These are phyloP conservation scores for Gadus macrocephalus DNA, from an alignment of 2,113 vertebrate species.

Conservation along the genomic window DNA sequence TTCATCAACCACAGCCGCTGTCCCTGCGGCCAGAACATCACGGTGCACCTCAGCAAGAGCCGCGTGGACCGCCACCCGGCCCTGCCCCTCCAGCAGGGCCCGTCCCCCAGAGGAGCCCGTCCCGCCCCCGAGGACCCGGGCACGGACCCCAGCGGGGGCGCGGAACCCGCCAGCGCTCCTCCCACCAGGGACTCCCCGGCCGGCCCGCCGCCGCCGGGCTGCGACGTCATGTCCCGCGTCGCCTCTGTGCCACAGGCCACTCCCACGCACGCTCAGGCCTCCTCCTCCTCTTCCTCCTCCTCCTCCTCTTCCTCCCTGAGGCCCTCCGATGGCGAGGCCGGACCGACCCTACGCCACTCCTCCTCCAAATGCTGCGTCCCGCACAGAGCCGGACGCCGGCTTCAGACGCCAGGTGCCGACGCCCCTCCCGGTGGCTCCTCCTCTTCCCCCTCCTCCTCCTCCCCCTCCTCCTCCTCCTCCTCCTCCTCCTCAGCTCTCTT, in stretches of 20 bases:
- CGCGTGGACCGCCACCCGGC: slow-evolving; percentile 69
- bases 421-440: background rate
- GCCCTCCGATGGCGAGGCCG: too few relatives aligned
- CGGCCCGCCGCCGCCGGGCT: slow-evolving; percentile 5
- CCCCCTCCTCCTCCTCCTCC: background rate
- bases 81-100: slow-evolving; percentile 35
- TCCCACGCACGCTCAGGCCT: background rate
- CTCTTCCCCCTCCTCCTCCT: background rate
- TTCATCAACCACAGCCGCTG: slow-evolving; percentile 75
- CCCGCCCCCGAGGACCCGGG: background rate
- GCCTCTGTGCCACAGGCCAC: background rate
- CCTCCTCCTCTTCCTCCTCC: too few relatives aligned
- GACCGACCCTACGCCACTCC: background rate
- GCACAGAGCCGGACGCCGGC: slow-evolving; percentile 4
- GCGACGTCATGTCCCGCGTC: slow-evolving; percentile 14
- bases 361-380: slow-evolving; percentile 37
- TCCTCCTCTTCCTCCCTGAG: too few relatives aligned
- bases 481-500: background rate
- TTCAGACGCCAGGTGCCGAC: slow-evolving; percentile 16
- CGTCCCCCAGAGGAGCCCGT: slow-evolving; percentile 58
- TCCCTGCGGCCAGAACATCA: slow-evolving; percentile 73
- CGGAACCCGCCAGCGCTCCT: background rate
- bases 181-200: background rate
- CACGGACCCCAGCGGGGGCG: background rate
- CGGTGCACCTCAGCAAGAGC: slow-evolving; percentile 79